Percentiles rank a stretch among this genome's conserved stretches.
Conservation (phyloP, 2,113 vertebrate species). For the Corapipo altera region DNA sequence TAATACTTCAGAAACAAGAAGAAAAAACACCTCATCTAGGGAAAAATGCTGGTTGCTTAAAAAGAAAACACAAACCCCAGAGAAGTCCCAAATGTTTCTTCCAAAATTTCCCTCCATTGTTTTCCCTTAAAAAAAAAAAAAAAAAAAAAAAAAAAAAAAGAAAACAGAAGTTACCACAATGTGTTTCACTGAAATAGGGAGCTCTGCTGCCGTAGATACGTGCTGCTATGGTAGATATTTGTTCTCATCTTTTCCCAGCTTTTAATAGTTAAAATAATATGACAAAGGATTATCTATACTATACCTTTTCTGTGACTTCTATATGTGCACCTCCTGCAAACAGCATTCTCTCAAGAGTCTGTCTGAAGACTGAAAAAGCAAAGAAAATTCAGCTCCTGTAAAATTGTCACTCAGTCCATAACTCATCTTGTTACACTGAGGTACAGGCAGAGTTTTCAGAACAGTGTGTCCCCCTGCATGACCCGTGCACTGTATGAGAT, state of each 20-base stretch:
- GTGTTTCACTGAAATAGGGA: background rate
- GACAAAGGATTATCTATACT: background rate
- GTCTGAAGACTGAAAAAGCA: background rate
- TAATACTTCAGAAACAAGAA: background rate
- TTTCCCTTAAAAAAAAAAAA: background rate
- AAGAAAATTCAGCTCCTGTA: background rate
- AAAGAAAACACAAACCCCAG: background rate
- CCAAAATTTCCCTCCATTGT: fast-evolving
- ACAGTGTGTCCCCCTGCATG: background rate
- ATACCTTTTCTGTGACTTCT: background rate
- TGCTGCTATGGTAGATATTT: background rate
- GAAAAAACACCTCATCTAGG: background rate
- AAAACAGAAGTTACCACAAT: background rate
- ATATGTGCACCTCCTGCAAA: background rate
- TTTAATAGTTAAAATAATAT: background rate
- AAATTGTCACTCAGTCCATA: background rate
- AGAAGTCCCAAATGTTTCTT: background rate
- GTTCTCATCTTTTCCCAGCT: background rate
- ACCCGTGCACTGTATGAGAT: background rate
- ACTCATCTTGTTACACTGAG: background rate
- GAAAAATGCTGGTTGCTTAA: background rate
- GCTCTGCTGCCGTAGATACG: background rate
- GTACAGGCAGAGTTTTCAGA: background rate
- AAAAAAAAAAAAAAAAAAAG: background rate
- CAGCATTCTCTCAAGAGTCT: background rate